Base-by-base conservation (phyloP, 2,797 vertebrate genomes). In the Nannoperca australis region DNA sequence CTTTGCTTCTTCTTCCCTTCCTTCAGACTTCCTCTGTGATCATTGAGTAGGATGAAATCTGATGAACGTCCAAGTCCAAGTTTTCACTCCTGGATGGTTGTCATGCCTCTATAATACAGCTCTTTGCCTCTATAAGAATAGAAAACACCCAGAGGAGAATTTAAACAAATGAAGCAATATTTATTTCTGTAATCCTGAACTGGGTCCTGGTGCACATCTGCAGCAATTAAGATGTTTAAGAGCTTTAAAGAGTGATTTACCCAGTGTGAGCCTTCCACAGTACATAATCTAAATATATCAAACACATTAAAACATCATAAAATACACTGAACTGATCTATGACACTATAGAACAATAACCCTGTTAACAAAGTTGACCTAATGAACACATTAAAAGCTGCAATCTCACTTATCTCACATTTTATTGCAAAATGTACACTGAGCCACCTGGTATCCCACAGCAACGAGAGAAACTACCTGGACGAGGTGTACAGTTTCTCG, bases 21-120 rank as follows among this genome's bases (percentile, higher is more conserved):
- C 55, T 75, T 76, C 69, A 56, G 45, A 55, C 42, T 80, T 81
- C 72, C 80, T 81, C 55, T 72, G 70, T 44, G 40, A 70, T 84
- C 65, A 81, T 64, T 62, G 75, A 73, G 84, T 74, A 62, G 78
- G 79, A 84, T 61, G 67, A 83, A 85, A 81, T 85, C 78, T 78
- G 64, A 86, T 53, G 32, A 72, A 55, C 14, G 45, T 64, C 61
- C 51, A 76, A 67, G n/a, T 79, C 53, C 59, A 77, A 74, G 63
- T 71, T 12, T 82, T 60, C 30, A 36, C 45, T 73, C 32, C 5
- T 66, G 50, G 9, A 68, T 58, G 18, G 53, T 54, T 24, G 20
- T 55, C 50, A 36, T 63, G 65, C 54, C 47, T 38, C 42, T 32
- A 67, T 34, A 62, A 45, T 4, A 15, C 15, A 24, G 32, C 18